Evolutionary conservation across 2,888 invertebrate genomes (phyloP), one percentile per base, ranked within the genome.

Genomic region (Cephus runcator): DNA sequence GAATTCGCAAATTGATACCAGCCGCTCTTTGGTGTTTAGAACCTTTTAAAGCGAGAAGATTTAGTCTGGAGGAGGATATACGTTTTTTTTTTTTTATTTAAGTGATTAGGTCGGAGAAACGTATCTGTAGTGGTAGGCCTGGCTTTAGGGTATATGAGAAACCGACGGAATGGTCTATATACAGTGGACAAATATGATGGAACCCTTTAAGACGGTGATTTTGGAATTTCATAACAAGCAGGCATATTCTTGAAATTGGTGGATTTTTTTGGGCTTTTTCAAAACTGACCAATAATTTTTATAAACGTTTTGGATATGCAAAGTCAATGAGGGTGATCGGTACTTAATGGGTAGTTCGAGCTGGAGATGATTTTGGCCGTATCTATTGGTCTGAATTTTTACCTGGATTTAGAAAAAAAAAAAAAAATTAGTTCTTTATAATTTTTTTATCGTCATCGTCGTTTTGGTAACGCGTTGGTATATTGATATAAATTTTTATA

Each of bases 1-100:
- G 77, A 77, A 77, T 77, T 77, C 34, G 77, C 77, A 75, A 77
- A 77, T 77, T 77, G 77, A 77, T 77, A 75, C 74, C 69, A 73
- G 35, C 77, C 75, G 35, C 77, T 35, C 15, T 34, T 12, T 34
- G 71, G 31, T 9, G 71, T 12, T 71, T 71, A 34, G 71, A 15
- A 71, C 4, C 12, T 34, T 31, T 71, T 15, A 71, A 71, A 15
- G 71, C 31, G 71, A 71, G 71, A 33, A 31, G 71, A 71, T 12
- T 71, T 71, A 23, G 31, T 71, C 12, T 34, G 71, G 12, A 12
- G 71, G 31, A 71, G 33, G 31, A 34, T 34, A 31, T 31, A 69
- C 2, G n/a, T n/a, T n/a, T 11, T 31, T 9, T 71, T 9, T 71
- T 71, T 71, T 31, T 71, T 9, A 9, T 9, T 34, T 31, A 23